phyloP scores from a whole-genome alignment of 2,113 vertebrate genomes.

The Ailuropoda melanoleuca region DNA sequence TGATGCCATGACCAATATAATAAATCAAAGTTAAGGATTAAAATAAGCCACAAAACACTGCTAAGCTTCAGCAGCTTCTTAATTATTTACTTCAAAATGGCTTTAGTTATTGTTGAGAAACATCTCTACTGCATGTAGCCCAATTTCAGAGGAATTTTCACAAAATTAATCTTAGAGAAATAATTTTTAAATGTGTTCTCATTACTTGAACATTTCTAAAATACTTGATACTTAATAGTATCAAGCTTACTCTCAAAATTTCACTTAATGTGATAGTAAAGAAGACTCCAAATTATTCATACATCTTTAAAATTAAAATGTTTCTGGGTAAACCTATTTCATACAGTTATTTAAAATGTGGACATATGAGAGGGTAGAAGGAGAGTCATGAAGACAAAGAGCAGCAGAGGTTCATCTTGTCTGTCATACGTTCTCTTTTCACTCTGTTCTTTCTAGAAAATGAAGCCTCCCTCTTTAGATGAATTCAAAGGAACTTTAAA shows the following conservation, averaged over 20 bases:
- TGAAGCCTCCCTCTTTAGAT: background rate
- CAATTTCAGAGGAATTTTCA: background rate
- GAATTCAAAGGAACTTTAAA: background rate
- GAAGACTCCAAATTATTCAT: background rate
- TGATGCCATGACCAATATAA: background rate
- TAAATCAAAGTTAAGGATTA: background rate
- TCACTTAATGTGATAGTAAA: background rate
- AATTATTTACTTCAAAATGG: background rate
- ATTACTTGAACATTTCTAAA: background rate
- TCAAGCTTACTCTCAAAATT: background rate
- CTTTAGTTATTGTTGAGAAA: background rate
- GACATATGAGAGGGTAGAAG: no score
- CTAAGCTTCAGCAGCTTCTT: background rate
- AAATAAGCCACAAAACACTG: background rate
- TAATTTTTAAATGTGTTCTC: background rate
- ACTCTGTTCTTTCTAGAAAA: background rate
- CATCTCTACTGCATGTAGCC: no score
- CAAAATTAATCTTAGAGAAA: background rate
- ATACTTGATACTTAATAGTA: background rate
- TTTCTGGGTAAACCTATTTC: background rate
- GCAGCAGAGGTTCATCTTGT: accelerated
- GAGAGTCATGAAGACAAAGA: background rate
- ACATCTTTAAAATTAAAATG: background rate
- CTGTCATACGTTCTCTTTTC: background rate
- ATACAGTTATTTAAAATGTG: background rate